These are phyloP conservation scores for Marcusenius ussheri DNA, from an alignment of 2,113 vertebrate genomes.

Conservation along the genomic window DNA sequence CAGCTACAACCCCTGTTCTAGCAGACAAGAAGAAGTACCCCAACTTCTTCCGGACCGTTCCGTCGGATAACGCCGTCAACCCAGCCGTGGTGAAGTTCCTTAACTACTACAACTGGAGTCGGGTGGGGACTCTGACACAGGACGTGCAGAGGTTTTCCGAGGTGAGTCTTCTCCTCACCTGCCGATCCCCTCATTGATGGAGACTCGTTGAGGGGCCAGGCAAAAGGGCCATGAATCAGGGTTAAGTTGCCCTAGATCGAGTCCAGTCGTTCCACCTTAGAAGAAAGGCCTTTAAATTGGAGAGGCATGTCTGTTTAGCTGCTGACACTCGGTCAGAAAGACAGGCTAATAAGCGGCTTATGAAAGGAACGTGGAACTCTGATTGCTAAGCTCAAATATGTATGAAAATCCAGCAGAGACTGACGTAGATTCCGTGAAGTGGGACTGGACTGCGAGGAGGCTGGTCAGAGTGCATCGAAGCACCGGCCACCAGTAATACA, in stretches of 20 bases:
- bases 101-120: slow-evolving; percentile 85
- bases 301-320: background rate
- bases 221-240: background rate
- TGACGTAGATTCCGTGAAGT: background rate
- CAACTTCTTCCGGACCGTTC: slow-evolving; percentile 97
- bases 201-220: background rate
- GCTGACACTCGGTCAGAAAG: background rate
- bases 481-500: background rate
- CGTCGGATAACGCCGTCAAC: slow-evolving; percentile 96
- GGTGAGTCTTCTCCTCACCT: slow-evolving; percentile 56
- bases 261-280: background rate
- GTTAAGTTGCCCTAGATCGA: background rate
- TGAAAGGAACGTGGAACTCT: background rate
- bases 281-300: background rate
- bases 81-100: slow-evolving; percentile 94
- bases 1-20: slow-evolving; percentile 91
- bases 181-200: background rate
- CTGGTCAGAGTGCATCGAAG: background rate
- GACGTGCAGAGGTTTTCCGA: slow-evolving; percentile 97
- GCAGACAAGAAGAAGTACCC: slow-evolving; percentile 98
- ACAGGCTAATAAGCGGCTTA: background rate
- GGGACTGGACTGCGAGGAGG: background rate
- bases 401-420: background rate
- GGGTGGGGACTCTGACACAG: slow-evolving; percentile 94
- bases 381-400: background rate